Conservation (phyloP, 2,113 vertebrate genomes). For the Clupea harengus region DNA sequence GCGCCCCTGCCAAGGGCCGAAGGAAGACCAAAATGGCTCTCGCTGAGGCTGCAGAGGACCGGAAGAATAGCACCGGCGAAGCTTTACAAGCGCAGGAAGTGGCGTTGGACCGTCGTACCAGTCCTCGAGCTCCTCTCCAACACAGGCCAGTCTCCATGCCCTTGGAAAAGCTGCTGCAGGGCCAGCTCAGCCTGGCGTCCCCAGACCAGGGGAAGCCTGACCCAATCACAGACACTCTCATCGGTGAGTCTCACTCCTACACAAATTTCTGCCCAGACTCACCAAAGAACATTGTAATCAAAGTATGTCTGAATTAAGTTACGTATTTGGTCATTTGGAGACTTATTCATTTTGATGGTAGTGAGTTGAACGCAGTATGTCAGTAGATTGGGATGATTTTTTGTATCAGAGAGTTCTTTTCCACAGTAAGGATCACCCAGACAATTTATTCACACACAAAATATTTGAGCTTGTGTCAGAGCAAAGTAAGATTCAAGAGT, state of each 20-base stretch:
- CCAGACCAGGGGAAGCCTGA: conserved; percentile 58
- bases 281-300: background rate
- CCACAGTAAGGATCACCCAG: background rate
- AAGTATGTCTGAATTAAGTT: background rate
- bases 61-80: conserved; percentile 71
- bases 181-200: conserved; percentile 66
- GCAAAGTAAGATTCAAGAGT: background rate
- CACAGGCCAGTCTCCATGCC: conserved; percentile 90
- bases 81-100: conserved; percentile 55
- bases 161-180: conserved; percentile 81
- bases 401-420: background rate
- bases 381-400: background rate
- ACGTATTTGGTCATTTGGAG: background rate
- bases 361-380: background rate
- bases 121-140: conserved; percentile 64
- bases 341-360: background rate
- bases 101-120: conserved; percentile 50
- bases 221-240: conserved; percentile 61
- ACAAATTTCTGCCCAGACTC: background rate
- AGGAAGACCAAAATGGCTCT: conserved; percentile 91
- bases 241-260: conserved; percentile 70
- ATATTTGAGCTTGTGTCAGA: background rate
- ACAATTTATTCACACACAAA: background rate
- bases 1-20: conserved; percentile 91
- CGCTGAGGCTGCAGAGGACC: conserved; percentile 76